Conservation (phyloP, 2,113 vertebrate genomes). For the Galemys pyrenaicus region DNA sequence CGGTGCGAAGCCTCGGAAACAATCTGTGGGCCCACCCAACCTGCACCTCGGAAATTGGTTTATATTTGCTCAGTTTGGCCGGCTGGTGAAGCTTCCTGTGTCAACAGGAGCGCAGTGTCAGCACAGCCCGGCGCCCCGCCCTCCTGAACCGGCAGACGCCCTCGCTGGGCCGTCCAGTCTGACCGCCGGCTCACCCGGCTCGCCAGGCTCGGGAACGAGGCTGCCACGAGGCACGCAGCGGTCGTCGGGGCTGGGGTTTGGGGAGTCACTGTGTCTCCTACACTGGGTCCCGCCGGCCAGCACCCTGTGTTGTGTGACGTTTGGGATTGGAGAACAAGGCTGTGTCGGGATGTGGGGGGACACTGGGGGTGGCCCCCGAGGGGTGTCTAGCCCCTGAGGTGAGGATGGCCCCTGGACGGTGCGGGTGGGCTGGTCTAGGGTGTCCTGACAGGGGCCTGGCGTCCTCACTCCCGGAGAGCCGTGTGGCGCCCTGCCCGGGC, state of each 20-base stretch:
- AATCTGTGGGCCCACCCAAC: conserved; percentile 77
- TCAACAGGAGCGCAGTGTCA: conserved; percentile 63
- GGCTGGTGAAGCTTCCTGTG: conserved; percentile 76
- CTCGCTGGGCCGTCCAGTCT: background rate
- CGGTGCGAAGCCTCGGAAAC: conserved; percentile 67
- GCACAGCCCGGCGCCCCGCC: background rate
- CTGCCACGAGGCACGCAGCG: background rate
- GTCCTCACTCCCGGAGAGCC: no score
- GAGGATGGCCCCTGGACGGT: no score
- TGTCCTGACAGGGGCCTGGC: no score
- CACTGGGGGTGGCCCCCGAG: background rate
- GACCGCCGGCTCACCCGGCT: background rate
- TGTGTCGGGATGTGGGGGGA: background rate
- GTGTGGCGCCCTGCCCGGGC: no score
- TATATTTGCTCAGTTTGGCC: conserved; percentile 68
- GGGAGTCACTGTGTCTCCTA: background rate
- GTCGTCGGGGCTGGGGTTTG: background rate
- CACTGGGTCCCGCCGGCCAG: background rate
- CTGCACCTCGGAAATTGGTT: conserved; percentile 79
- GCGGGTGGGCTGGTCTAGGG: no score
- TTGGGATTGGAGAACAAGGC: background rate
- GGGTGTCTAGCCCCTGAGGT: no score
- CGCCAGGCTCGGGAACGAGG: background rate
- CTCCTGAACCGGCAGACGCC: background rate
- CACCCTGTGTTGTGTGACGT: background rate